These are phyloP conservation scores for Proterorhinus semilunaris DNA, from an alignment of 2,113 vertebrate genomes.

Conservation along the genomic window DNA sequence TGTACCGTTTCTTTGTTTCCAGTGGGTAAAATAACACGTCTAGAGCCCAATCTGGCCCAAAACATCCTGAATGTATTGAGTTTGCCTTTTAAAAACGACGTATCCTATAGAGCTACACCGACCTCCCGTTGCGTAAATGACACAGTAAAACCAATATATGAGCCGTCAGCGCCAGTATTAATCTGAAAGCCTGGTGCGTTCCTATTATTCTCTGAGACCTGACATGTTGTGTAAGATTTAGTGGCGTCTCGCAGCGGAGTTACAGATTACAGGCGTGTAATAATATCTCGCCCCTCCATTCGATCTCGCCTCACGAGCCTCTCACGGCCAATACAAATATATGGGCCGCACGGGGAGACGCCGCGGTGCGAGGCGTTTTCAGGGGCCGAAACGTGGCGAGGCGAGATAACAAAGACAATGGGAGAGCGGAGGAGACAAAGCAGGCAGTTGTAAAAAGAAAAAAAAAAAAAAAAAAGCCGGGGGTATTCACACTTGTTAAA, in stretches of 20 bases:
- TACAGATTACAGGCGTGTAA: not conserved
- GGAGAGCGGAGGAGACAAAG: not conserved
- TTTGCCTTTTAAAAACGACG: not conserved
- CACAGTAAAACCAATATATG: not conserved
- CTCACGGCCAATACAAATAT: not conserved
- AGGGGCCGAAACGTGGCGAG: not conserved
- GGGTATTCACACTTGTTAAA: no score
- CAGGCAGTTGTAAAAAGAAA: not conserved
- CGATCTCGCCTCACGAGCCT: not conserved
- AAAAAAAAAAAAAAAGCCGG: no score
- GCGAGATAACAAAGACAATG: conserved; percentile 1
- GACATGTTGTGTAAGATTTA: not conserved
- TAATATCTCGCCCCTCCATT: not conserved
- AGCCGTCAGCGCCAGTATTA: not conserved
- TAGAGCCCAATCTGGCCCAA: no score
- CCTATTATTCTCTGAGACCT: not conserved
- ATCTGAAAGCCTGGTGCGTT: not conserved
- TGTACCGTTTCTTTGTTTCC: no score
- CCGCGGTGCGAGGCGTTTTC: not conserved
- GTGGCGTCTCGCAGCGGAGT: not conserved
- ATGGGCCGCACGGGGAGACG: not conserved
- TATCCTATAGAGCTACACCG: not conserved
- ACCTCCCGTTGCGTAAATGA: not conserved
- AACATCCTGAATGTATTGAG: not conserved
- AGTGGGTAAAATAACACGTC: no score